A percentile compares a stretch with the other conserved stretches of the same genome.
phyloP scores from a whole-genome alignment of 2,888 invertebrate species.

The Synergus gifuensis region DNA sequence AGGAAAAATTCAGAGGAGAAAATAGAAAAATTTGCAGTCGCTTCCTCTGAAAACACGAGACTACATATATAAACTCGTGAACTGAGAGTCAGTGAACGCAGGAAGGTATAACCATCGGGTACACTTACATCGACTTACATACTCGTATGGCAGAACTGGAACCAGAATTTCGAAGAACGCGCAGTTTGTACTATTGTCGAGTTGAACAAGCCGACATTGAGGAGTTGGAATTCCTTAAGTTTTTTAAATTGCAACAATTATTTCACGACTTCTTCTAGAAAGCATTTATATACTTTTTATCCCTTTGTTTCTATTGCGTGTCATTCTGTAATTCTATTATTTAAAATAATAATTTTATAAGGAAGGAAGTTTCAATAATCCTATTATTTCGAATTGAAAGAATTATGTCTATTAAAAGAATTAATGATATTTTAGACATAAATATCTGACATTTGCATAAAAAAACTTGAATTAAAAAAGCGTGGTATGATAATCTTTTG shows the following conservation, averaged over 20 bases:
- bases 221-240: not conserved
- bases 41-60: slow-evolving; percentile 21
- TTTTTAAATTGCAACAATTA: slow-evolving; percentile 13
- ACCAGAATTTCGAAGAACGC: slow-evolving; percentile 35
- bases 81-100: slow-evolving; percentile 33
- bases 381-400: too few species aligned
- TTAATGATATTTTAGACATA: too few species aligned
- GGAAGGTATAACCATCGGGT: slow-evolving; percentile 22
- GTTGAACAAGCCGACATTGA: slow-evolving; percentile 2
- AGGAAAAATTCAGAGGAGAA: slow-evolving; percentile 5
- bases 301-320: not conserved
- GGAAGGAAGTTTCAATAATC: not conserved
- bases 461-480: slow-evolving; percentile 1
- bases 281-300: not conserved
- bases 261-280: slow-evolving; percentile 1
- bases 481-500: slow-evolving; percentile 22
- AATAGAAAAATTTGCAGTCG: not conserved
- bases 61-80: slow-evolving; percentile 6
- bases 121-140: slow-evolving; percentile 6
- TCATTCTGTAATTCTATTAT: not conserved
- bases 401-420: too few species aligned
- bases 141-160: slow-evolving; percentile 26
- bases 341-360: not conserved
- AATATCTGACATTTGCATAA: not conserved
- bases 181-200: slow-evolving; percentile 33